Evolutionary conservation across 1,140 invertebrate genomes (phyloP).

Genomic region (Trichonephila clavipes): DNA sequence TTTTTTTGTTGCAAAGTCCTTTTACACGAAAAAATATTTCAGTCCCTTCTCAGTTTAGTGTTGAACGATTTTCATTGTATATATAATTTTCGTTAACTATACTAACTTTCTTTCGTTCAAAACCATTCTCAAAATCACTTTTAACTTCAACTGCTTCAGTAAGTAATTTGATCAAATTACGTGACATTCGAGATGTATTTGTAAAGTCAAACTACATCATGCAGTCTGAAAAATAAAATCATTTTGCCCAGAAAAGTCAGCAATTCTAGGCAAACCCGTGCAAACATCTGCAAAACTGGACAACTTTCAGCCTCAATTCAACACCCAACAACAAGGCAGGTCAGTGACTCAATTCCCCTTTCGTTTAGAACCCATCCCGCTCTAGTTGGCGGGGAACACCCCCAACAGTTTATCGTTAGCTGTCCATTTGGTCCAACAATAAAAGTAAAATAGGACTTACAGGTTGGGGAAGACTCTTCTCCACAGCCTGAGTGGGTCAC

Average conservation of each 20-base stretch:
- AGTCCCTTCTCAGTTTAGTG: no score
- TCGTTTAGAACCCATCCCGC: not conserved
- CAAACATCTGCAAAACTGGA: not conserved
- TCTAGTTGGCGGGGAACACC: not conserved
- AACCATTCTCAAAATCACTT: not conserved
- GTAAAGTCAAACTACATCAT: no score
- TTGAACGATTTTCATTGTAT: no score
- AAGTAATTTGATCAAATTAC: not conserved
- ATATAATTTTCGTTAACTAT: no score
- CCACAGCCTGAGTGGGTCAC: not conserved
- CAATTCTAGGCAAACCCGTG: not conserved
- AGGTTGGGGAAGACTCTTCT: not conserved
- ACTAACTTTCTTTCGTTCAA: not conserved
- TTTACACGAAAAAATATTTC: no score
- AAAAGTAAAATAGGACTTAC: not conserved
- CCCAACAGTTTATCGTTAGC: not conserved
- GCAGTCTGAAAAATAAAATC: no score
- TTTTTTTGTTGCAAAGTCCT: no score
- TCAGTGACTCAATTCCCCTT: not conserved
- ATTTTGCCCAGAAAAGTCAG: not conserved
- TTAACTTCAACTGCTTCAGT: not conserved
- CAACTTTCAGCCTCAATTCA: not conserved
- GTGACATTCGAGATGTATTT: not conserved
- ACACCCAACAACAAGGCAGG: not conserved
- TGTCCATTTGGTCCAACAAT: slow-evolving; percentile 13